These are phyloP conservation scores for Byasa hedistus DNA, from an alignment of 2,888 invertebrate genomes.

Conservation along the genomic window DNA sequence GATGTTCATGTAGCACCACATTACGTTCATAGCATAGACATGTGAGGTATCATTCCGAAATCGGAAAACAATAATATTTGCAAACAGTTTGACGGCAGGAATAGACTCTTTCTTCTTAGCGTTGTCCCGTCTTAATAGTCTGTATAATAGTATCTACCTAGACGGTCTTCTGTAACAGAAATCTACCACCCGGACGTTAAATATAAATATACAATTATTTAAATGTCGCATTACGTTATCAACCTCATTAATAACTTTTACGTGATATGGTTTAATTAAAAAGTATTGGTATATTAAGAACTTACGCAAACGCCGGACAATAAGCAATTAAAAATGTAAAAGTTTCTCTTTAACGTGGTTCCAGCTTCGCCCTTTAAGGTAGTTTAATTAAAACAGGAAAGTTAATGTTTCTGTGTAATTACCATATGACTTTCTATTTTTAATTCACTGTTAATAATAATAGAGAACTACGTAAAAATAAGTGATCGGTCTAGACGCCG, in stretches of 20 bases:
- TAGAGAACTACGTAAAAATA: not conserved
- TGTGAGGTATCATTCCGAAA: no score
- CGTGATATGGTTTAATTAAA: constrained; percentile 3
- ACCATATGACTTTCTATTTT: constrained; percentile 6
- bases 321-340: constrained; percentile 17
- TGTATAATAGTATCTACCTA: no score
- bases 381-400: constrained; percentile 14
- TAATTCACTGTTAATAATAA: no score
- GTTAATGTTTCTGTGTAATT: constrained; percentile 1
- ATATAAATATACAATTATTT: not conserved
- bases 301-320: constrained; percentile 6
- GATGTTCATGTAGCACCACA: no score
- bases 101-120: no score
- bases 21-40: no score
- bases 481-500: not conserved
- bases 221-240: not conserved
- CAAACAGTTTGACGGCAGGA: no score
- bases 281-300: not conserved
- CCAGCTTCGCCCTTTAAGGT: constrained; percentile 15
- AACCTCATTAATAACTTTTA: not conserved
- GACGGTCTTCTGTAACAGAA: no score
- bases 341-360: constrained; percentile 12
- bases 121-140: no score
- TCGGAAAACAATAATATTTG: no score
- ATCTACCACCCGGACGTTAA: no score